phyloP scores from a whole-genome alignment of 2,797 vertebrate species.

The Muscicapa comitata region DNA sequence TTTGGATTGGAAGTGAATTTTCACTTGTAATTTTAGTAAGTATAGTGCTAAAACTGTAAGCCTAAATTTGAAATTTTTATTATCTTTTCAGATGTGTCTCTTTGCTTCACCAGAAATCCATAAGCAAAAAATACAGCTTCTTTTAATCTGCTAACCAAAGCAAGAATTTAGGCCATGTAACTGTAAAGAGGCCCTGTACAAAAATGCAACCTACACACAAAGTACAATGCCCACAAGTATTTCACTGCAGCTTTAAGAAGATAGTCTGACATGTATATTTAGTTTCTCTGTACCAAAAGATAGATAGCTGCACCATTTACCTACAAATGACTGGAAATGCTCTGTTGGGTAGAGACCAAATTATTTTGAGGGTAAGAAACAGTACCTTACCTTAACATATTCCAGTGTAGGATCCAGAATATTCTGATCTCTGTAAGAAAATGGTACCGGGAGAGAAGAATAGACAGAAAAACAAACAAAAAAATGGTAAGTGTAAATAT shows the following conservation, averaged over 20 bases:
- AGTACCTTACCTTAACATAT: conserved; percentile 85
- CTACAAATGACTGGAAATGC: neutral
- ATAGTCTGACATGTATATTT: neutral
- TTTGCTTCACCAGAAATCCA: neutral
- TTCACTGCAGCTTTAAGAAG: neutral
- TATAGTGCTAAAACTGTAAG: neutral
- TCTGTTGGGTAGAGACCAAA: neutral
- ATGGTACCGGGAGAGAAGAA: neutral
- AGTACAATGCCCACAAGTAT: neutral
- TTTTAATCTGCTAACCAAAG: neutral
- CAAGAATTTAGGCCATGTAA: neutral
- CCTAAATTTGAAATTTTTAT: neutral
- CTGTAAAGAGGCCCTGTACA: neutral
- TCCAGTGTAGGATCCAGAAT: conserved; percentile 78
- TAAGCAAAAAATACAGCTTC: neutral
- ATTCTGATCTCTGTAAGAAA: conserved; percentile 72
- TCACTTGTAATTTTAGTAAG: neutral
- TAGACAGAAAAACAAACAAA: conserved; percentile 40
- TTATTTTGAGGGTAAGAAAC: neutral
- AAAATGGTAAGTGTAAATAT: conserved; percentile 32
- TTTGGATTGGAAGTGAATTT: neutral
- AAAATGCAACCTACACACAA: neutral
- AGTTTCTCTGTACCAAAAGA: neutral
- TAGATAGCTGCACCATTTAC: neutral
- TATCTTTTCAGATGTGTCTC: neutral